Percentiles rank a stretch among this genome's conserved stretches.
phyloP scores from a whole-genome alignment of 2,797 vertebrate species.

The Acrossocheilus wenchowensis region DNA sequence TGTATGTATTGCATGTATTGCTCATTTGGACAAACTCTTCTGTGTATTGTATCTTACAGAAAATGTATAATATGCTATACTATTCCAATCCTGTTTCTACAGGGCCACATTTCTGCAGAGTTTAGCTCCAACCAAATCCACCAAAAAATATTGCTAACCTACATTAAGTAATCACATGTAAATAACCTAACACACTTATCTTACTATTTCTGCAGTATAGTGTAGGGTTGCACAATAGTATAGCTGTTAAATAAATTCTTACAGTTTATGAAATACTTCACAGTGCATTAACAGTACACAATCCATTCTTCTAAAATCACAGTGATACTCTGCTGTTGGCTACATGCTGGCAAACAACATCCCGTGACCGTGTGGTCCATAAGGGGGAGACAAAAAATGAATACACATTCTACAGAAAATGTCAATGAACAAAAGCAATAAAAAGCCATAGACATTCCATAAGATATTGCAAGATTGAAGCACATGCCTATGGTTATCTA shows the following conservation, averaged over 20 bases:
- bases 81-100: background rate
- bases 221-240: background rate
- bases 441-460: constrained; percentile 8
- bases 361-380: constrained; percentile 8
- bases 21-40: background rate
- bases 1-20: background rate
- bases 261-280: background rate
- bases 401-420: constrained; percentile 9
- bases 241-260: constrained; percentile 6
- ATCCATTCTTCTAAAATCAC: background rate
- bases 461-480: constrained; percentile 4
- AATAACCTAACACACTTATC: background rate
- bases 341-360: constrained; percentile 2
- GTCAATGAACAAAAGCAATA: constrained; percentile 17
- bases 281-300: background rate
- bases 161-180: background rate
- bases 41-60: background rate
- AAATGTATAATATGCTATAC: background rate
- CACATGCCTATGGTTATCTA: background rate
- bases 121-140: too few species aligned
- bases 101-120: background rate
- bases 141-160: background rate
- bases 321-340: constrained; percentile 3
- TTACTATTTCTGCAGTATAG: background rate
- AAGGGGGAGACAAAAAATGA: background rate